Evolutionary conservation across 2,888 invertebrate genomes (phyloP), one percentile per base, ranked within the genome.

Genomic region (Scotopteryx bipunctaria): DNA sequence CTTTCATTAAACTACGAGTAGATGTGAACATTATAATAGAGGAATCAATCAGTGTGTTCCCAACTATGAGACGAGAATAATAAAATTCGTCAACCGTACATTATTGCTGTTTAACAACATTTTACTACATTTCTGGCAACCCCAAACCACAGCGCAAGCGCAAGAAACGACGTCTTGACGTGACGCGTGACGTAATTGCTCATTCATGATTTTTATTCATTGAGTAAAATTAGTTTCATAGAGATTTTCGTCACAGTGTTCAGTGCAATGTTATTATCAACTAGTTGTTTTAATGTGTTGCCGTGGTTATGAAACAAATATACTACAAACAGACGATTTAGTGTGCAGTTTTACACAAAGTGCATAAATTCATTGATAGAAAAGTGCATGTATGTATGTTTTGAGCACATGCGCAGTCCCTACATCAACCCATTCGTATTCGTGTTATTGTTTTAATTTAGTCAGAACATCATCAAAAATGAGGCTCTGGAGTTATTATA

Each of bases 161-260:
- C 87, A 78, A 33, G 25, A 33, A 14, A 79, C 77, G 77, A 80
- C 76, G 17, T 17, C 46, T 35, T 46, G 52, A 52, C 53, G 47
- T 53, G 52, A 81, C 80, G 42, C 42, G 86, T 89, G 89, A 90
- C 89, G 90, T 90, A 88, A 88, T 87, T 84, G 78, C 78, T 82
- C 90, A 90, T 90, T 90, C 90, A 90, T 90, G 81, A 80, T 86
- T 90, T 87, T 86, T 86, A 81, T 86, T 88, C 88, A 87, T 86
- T 89, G 79, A 84, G 77, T 70, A 74, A 72, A 76, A 79, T 64
- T 71, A 71, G 70, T 73, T 75, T 76, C 69, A 77, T 75, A 75
- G 80, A 79, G 78, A 81, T 78, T 78, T 78, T 75, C 77, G 76
- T 76, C 76, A 76, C 69, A 61, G 69, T 75, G 73, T 69, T 72